Conservation (phyloP, 2,113 vertebrate genomes). For the Archilochus colubris region DNA sequence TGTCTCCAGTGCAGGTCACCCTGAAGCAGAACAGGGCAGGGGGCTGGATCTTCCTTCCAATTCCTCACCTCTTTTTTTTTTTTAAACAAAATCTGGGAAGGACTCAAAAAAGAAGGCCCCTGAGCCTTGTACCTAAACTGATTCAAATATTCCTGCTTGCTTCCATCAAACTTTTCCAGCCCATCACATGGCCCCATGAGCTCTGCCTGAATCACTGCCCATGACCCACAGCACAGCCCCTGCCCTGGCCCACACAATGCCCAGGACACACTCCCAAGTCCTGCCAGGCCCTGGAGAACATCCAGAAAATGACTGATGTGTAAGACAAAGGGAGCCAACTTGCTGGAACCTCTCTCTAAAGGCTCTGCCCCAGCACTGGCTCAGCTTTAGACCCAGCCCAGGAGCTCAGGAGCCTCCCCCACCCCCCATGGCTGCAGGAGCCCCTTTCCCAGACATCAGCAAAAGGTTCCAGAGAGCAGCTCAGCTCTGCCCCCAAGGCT, state of each 20-base stretch:
- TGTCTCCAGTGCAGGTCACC: too few relatives aligned
- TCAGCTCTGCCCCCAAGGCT: accelerated
- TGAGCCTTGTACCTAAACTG: background rate
- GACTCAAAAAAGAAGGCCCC: background rate
- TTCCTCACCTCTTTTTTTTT: background rate
- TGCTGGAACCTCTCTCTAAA: background rate
- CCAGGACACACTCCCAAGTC: background rate
- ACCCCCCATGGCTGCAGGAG: accelerated
- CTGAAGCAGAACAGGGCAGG: too few relatives aligned
- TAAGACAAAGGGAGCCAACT: background rate
- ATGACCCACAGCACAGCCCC: background rate
- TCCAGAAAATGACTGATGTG: background rate
- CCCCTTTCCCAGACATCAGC: too few relatives aligned
- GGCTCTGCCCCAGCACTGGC: background rate
- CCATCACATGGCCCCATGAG: background rate
- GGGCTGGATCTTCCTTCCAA: background rate
- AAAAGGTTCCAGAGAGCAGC: background rate
- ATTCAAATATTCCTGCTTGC: background rate
- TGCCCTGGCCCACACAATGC: background rate
- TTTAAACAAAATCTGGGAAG: background rate
- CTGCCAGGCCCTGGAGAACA: background rate
- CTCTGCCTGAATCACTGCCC: background rate
- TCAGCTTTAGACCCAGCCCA: background rate
- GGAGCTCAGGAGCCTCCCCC: accelerated
- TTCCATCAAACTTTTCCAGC: background rate